Base-by-base conservation (phyloP, 2,888 invertebrate genomes). In the Dasysyrphus albostriatus region DNA sequence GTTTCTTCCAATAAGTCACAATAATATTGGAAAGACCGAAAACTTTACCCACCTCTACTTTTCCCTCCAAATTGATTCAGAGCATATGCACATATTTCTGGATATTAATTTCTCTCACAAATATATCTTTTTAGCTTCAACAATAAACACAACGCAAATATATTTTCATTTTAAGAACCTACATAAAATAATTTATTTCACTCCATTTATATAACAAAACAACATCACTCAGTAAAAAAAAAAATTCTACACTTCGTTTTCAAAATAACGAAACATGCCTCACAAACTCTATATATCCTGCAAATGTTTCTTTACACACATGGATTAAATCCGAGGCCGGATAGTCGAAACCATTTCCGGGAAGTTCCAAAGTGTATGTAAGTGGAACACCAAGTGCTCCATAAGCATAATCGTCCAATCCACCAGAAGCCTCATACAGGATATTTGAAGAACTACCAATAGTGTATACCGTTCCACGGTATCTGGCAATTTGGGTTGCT, bases 391-490 rank as follows among this genome's bases (percentile, higher is more conserved):
- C 94, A 88, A 92, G 89, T 34, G 93, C 93, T n/a, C 92, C 94
- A 91, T 95, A 95, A 34, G 94, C 94, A 91, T 94, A 96, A 89
- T 96, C 96, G 89, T 95, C 95, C 88, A 95, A 93, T 47, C 95
- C 94, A 47, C 96, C 96, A 56, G 92, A 91, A 42, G 95, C 94
- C 16, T 93, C 92, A 88, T 95, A 95, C 88, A 93, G 92, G 7
- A 95, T 90, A 14, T 93, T 93, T 1, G 93, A 90, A 0, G 93
- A 93, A 3, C 93, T 94, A 4, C 95, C 95, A 61, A 94, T 94
- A 1, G 91, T 90, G 84, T 95, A 95, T 12, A 89, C 89, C 3
- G 92, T 88, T 92, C 92, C 85, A 91, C 90, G 67, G 88, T 92
- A 92, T 89, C 90, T 92, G 83, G 90, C 91, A 85, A 92, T 92